Conservation (phyloP, 2,113 vertebrate species). For the Hipposideros armiger region DNA sequence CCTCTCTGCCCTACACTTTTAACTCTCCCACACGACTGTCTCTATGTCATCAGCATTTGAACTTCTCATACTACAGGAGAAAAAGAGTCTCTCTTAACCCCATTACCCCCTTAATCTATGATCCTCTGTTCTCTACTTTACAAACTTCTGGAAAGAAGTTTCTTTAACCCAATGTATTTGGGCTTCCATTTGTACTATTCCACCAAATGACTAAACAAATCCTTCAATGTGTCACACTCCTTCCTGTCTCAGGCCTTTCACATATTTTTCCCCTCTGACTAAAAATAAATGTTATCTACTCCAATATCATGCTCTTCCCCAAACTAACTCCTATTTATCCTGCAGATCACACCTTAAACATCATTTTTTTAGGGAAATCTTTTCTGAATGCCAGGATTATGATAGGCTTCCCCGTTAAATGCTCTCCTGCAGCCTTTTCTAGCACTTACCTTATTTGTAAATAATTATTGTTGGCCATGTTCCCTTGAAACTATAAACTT, state of each 20-base stretch:
- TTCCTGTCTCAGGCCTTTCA: neutral
- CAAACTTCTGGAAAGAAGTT: conserved; percentile 19
- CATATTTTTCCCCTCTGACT: neutral
- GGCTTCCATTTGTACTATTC: neutral
- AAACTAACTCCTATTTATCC: conserved; percentile 16
- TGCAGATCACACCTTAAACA: neutral
- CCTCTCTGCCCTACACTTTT: neutral
- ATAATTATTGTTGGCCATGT: neutral
- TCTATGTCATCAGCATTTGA: neutral
- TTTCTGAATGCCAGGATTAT: conserved; percentile 27
- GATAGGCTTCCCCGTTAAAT: neutral
- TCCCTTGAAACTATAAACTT: conserved; percentile 17
- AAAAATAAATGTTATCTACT: conserved; percentile 6
- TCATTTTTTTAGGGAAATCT: conserved; percentile 15
- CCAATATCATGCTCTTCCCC: neutral
- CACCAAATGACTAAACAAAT: neutral
- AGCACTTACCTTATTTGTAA: conserved; percentile 32
- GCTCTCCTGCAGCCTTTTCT: neutral
- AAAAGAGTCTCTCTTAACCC: neutral
- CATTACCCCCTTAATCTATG: neutral
- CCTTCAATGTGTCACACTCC: neutral
- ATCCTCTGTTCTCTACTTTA: neutral
- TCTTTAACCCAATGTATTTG: neutral
- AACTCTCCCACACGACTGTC: neutral
- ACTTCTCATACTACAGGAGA: neutral